Conservation (phyloP, 2,888 invertebrate species). For the Lochmaea capreae region DNA sequence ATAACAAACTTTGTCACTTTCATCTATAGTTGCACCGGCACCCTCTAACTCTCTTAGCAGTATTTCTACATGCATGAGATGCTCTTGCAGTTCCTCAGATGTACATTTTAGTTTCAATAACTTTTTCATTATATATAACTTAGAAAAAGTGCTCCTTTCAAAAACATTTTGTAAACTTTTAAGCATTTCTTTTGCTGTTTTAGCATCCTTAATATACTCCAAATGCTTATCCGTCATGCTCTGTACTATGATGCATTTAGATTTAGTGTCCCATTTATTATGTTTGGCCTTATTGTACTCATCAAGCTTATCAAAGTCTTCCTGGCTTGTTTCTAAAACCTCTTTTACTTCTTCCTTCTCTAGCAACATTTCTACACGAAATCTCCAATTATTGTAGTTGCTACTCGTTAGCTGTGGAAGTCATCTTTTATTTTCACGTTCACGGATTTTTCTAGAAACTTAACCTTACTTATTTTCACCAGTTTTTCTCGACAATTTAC, state of each 20-base stretch:
- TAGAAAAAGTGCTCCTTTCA: too few relatives aligned
- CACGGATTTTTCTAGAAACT: too few relatives aligned
- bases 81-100: constrained; percentile 10
- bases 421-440: too few relatives aligned
- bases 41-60: constrained; percentile 11
- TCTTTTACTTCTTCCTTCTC: constrained; percentile 8
- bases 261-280: too few relatives aligned
- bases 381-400: constrained; percentile 23
- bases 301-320: too few relatives aligned
- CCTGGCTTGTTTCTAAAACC: not conserved
- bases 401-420: constrained; percentile 7
- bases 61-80: constrained; percentile 13
- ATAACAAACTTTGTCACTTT: constrained; percentile 4
- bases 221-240: too few relatives aligned
- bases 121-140: constrained; percentile 6
- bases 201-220: too few relatives aligned
- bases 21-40: not conserved
- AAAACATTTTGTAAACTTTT: too few relatives aligned
- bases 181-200: not conserved
- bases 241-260: too few relatives aligned
- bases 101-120: constrained; percentile 5
- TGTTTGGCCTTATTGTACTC: too few relatives aligned
- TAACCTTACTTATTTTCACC: too few relatives aligned
- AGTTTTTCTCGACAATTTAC: too few relatives aligned
- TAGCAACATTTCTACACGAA: constrained; percentile 22